These are phyloP conservation scores for Troides aeacus DNA, from an alignment of 2,888 invertebrate species.

Conservation along the genomic window DNA sequence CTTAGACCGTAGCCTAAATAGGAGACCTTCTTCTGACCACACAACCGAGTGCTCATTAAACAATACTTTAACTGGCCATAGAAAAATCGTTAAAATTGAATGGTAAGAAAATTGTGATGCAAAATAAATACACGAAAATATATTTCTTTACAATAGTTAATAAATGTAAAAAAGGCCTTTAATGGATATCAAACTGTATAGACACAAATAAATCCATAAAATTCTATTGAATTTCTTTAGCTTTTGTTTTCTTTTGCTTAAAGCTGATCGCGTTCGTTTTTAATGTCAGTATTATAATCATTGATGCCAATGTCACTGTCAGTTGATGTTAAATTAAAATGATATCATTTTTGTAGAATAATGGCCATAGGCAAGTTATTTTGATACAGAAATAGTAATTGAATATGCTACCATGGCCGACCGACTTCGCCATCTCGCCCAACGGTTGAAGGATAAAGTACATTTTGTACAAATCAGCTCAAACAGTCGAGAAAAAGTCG, in stretches of 20 bases:
- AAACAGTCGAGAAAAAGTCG: slow-evolving; percentile 59
- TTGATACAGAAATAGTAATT: slow-evolving; percentile 33
- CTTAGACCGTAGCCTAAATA: background rate
- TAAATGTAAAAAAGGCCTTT: too few relatives aligned
- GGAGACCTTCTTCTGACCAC: background rate
- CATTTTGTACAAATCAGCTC: slow-evolving; percentile 51
- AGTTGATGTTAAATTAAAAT: slow-evolving; percentile 28
- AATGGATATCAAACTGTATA: too few relatives aligned
- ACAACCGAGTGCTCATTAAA: background rate
- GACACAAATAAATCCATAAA: too few relatives aligned
- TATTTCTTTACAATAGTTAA: too few relatives aligned
- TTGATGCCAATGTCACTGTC: slow-evolving; percentile 15
- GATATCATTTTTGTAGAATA: slow-evolving; percentile 41
- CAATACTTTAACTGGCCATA: background rate
- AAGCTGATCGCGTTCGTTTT: background rate
- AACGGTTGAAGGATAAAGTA: slow-evolving; percentile 62
- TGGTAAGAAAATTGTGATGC: too few relatives aligned
- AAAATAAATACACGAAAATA: too few relatives aligned
- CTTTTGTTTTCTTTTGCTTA: background rate
- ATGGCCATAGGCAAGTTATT: slow-evolving; percentile 41
- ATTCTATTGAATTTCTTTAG: background rate
- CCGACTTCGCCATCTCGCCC: slow-evolving; percentile 61
- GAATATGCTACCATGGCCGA: slow-evolving; percentile 72
- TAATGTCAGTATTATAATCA: slow-evolving; percentile 16
- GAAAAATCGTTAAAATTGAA: background rate